These are phyloP conservation scores for Linhomoeus sp. DNA, from an alignment of 2,888 invertebrate species.

Conservation along the genomic window DNA sequence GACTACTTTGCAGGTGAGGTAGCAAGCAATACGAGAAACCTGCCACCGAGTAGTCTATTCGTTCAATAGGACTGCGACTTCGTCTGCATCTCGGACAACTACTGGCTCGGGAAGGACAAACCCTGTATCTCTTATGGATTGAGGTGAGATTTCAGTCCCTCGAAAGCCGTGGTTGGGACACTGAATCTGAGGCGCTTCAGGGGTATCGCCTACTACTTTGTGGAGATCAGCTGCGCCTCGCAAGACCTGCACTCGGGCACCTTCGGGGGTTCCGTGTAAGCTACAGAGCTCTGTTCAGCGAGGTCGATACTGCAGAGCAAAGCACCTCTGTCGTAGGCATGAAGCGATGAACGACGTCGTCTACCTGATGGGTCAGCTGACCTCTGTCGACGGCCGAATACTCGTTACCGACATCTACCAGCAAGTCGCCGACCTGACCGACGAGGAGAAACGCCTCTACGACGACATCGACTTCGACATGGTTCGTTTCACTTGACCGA, in stretches of 20 bases:
- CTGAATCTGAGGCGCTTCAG: no score
- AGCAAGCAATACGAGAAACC: not conserved
- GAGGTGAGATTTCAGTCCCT: conserved; percentile 18
- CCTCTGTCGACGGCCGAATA: conserved; percentile 68
- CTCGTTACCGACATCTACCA: conserved; percentile 58
- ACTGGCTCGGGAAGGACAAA: conserved; percentile 89
- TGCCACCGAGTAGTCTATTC: not conserved
- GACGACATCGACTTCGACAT: conserved; percentile 65
- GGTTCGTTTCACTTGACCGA: conserved; percentile 15
- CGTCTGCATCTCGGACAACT: conserved; percentile 94
- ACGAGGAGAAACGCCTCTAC: conserved; percentile 42
- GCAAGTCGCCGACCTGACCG: conserved; percentile 45
- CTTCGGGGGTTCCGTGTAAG: conserved; percentile 76
- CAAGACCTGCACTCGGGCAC: conserved; percentile 91
- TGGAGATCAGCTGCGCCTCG: conserved; percentile 51
- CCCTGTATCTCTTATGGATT: conserved; percentile 93
- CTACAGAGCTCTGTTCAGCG: conserved; percentile 12
- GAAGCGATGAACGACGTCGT: conserved; percentile 81
- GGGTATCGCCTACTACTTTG: conserved; percentile 57
- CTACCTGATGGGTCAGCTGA: conserved; percentile 57
- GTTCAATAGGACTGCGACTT: conserved; percentile 50
- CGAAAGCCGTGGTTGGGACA: no score
- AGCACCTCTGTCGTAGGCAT: conserved; percentile 27
- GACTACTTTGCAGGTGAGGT: no score
- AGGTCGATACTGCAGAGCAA: not conserved